phyloP scores from a whole-genome alignment of 2,888 invertebrate genomes.

The Agrotis clavis region DNA sequence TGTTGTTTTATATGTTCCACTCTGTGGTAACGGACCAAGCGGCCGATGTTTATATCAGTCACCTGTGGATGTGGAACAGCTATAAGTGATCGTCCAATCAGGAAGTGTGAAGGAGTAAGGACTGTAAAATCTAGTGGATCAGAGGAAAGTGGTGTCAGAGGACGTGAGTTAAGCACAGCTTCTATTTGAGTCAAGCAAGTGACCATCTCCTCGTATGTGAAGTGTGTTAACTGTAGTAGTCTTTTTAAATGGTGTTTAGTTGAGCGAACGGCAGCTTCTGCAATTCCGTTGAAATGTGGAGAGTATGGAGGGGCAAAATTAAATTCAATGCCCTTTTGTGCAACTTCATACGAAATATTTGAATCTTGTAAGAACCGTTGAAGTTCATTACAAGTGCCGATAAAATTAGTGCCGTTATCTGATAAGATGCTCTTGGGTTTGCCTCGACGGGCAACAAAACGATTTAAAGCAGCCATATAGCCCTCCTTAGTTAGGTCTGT shows the following conservation, averaged over 20 bases:
- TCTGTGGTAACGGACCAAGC: too few species aligned
- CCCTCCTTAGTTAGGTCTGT: too few species aligned
- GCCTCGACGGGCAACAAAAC: constrained; percentile 29
- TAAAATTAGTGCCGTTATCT: constrained; percentile 25
- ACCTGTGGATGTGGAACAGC: not conserved
- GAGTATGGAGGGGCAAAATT: constrained; percentile 7
- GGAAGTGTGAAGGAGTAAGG: constrained; percentile 20
- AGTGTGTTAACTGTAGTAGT: not conserved
- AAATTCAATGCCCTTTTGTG: not conserved
- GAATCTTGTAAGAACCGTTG: not conserved
- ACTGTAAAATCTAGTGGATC: constrained; percentile 16
- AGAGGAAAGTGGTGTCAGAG: constrained; percentile 21
- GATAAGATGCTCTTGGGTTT: constrained; percentile 27
- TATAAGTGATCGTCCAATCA: constrained; percentile 27
- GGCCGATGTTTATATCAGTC: too few species aligned
- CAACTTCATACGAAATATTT: constrained; percentile 3
- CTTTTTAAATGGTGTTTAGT: not conserved
- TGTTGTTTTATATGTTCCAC: too few species aligned
- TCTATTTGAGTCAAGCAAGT: constrained; percentile 32
- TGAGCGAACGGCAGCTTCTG: too few species aligned
- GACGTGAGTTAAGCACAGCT: constrained; percentile 23
- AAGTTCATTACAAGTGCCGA: constrained; percentile 8
- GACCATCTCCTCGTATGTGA: constrained; percentile 26
- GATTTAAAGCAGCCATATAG: too few species aligned
- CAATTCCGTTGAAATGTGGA: not conserved